Base-by-base conservation (phyloP, 1,140 invertebrate species). In the Phortica variegata region DNA sequence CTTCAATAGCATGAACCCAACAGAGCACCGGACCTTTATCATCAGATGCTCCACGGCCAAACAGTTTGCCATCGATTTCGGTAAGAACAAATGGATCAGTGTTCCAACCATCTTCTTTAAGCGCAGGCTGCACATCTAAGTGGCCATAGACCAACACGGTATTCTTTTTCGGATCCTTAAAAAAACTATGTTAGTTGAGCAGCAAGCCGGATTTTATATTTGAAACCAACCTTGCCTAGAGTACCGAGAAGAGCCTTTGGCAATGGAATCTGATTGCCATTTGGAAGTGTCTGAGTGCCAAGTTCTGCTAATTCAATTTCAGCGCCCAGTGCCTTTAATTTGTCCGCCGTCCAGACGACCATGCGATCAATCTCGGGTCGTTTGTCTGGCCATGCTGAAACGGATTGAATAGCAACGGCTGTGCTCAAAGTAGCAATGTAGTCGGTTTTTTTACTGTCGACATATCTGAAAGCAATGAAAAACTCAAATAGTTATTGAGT, bases 81-180 rank as follows among this genome's bases (percentile, higher is more conserved):
- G 84, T 84, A 21, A 98, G 78, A 4, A 83, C 82, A 80, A 98
- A 98, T 3, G 96, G 96, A 41, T 98, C 92, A 2, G 90, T 89
- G 54, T 91, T 80, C 95, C 95, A 98, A 3, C 94, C 94, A 81
- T 97, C 94, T 51, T 86, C 85, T 71, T 84, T 84, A 4, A 84
- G 59, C 7, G 95, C 95, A 38, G 95, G 94, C 75, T 97, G 94
- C 1, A 98, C 95, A 82, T 98, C 96, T 58, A 98, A 83, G 81
- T 98, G 95, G 0, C 95, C 96, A 79, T 98, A 98, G 36, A 98
- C 82, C 40, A 91, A 84, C 34, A 98, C 82, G 12, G 95, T 98
- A 60, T 92, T 88, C 69, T 93, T 95, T 3, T 83, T 84, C 0
- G 85, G 79, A 75, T 96, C 90, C 78, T 79, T n/a, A n/a, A n/a